phyloP scores from a whole-genome alignment of 2,113 vertebrate species.

The Rynchops niger region DNA sequence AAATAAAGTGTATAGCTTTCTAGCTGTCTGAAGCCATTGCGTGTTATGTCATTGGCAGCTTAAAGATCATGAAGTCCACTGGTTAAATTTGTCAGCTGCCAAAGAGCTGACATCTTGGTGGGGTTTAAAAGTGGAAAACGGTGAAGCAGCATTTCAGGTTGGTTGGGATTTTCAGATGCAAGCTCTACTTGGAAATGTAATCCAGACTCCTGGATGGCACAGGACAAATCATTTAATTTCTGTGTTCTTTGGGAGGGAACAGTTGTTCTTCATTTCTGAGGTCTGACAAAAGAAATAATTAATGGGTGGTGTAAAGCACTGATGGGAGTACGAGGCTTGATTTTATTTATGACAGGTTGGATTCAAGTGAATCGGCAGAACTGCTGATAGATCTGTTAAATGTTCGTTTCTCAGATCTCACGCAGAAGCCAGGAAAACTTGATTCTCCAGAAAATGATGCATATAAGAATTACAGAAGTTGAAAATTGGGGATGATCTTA shows the following conservation, averaged over 20 bases:
- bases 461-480: not conserved
- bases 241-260: not conserved
- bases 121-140: not conserved
- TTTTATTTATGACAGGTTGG: not conserved
- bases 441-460: not conserved
- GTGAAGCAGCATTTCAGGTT: not conserved
- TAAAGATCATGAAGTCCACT: not conserved
- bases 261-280: not conserved
- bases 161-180: not conserved
- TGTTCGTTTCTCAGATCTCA: not conserved
- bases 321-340: not conserved
- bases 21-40: not conserved
- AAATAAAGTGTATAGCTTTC: not conserved
- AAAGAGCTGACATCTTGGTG: not conserved
- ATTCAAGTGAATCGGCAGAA: not conserved
- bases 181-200: not conserved
- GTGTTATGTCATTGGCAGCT: not conserved
- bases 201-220: not conserved
- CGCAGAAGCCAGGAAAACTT: not conserved
- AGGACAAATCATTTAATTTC: not conserved
- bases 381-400: not conserved
- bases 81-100: not conserved
- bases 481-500: not conserved
- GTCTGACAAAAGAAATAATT: not conserved
- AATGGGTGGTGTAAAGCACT: not conserved